Percentiles rank a stretch among this genome's conserved stretches.
phyloP scores from a whole-genome alignment of 2,797 vertebrate genomes.

The Acipenser transmontanus region DNA sequence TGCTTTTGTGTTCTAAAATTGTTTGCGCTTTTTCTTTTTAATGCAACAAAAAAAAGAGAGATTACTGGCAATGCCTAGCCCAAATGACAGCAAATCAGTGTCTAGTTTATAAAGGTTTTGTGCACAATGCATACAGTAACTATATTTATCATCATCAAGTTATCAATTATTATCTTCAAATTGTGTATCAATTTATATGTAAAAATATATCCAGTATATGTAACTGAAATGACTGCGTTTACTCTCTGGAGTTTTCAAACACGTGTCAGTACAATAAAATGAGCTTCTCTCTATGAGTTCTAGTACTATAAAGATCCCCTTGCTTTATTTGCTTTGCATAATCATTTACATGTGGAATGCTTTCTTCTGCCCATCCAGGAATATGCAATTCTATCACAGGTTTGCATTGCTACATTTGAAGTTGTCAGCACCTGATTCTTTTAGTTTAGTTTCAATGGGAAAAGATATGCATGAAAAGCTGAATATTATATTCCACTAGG shows the following conservation, averaged over 20 bases:
- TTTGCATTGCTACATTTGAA: too few species aligned
- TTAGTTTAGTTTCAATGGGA: too few species aligned
- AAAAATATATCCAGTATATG: neutral
- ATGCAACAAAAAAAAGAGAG: neutral
- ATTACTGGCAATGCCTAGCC: neutral
- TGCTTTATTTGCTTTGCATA: too few species aligned
- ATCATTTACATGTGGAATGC: too few species aligned
- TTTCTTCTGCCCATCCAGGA: too few species aligned
- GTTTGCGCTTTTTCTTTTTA: neutral
- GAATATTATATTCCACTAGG: too few species aligned
- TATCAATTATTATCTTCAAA: neutral
- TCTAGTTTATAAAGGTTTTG: constrained; percentile 2
- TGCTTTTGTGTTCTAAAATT: neutral
- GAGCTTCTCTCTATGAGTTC: neutral
- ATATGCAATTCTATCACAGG: too few species aligned
- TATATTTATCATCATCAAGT: neutral
- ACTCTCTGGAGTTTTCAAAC: neutral
- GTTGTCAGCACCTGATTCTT: too few species aligned
- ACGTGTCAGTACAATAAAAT: neutral
- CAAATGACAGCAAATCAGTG: neutral
- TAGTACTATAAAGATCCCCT: too few species aligned
- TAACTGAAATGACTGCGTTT: too few species aligned
- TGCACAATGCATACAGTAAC: neutral
- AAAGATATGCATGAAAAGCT: too few species aligned
- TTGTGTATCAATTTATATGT: neutral